Percentiles rank a stretch among this genome's conserved stretches.
Evolutionary conservation across 2,888 invertebrate genomes (phyloP).

Genomic region (Lingula anatina): DNA sequence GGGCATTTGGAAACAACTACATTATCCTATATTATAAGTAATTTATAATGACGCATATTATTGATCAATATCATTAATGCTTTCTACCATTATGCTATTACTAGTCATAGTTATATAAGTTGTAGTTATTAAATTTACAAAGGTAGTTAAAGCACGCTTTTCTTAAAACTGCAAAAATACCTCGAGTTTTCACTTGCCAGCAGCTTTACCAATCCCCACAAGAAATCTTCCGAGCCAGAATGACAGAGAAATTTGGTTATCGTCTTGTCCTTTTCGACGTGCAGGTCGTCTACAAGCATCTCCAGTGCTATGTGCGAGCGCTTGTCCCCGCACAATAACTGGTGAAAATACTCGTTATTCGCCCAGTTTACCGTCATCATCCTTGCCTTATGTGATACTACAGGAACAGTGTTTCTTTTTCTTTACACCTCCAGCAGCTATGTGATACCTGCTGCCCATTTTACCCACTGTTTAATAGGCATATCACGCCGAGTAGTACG

Average conservation of each 20-base stretch:
- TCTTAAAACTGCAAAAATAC: constrained; percentile 13
- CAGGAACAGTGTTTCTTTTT: no score
- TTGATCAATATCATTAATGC: no score
- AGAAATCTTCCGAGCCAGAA: constrained; percentile 48
- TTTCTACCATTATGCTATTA: no score
- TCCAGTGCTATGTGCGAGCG: constrained; percentile 40
- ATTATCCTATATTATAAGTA: no score
- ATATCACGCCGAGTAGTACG: no score
- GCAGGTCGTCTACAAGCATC: constrained; percentile 49
- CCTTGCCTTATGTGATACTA: not conserved
- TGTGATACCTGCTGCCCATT: no score
- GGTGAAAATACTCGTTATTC: constrained; percentile 38
- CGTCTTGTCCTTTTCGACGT: constrained; percentile 43
- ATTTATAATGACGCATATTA: no score
- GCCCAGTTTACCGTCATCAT: constrained; percentile 24
- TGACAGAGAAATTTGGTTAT: constrained; percentile 43
- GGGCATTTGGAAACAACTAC: no score
- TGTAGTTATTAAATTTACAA: no score
- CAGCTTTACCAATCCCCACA: constrained; percentile 44
- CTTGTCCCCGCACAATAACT: constrained; percentile 34
- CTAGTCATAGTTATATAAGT: no score
- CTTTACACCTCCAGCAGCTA: no score
- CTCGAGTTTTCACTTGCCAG: constrained; percentile 41
- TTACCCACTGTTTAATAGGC: no score
- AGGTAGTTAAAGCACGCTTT: not conserved